phyloP scores from a whole-genome alignment of 2,888 invertebrate species.

The Schizaphis graminum region DNA sequence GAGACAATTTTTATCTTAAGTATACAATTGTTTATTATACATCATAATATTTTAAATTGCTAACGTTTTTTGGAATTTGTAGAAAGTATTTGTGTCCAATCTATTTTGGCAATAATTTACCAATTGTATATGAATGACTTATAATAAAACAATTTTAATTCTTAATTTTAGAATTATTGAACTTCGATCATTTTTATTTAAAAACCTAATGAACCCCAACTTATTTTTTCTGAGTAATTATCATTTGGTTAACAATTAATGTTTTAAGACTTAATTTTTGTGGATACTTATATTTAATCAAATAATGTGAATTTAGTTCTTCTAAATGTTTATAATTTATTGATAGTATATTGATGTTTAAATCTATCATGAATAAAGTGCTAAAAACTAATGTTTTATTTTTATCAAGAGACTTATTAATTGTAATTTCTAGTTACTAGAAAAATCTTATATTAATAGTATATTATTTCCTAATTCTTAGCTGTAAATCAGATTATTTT shows the following conservation, averaged over 20 bases:
- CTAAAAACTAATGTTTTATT: neutral
- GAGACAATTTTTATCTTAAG: neutral
- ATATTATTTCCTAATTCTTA: neutral
- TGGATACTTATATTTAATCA: neutral
- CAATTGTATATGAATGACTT: neutral
- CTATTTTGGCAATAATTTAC: neutral
- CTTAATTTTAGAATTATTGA: slow-evolving; percentile 3
- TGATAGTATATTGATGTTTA: slow-evolving; percentile 9
- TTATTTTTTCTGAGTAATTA: neutral
- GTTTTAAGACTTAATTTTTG: slow-evolving; percentile 11
- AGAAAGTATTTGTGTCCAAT: neutral
- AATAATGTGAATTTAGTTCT: slow-evolving; percentile 4
- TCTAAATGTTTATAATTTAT: neutral
- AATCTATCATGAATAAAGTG: slow-evolving; percentile 7
- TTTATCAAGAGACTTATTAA: neutral
- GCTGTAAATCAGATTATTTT: no score
- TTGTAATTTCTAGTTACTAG: neutral
- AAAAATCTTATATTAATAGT: neutral
- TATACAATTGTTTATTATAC: neutral
- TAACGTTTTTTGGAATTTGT: neutral
- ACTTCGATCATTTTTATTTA: neutral
- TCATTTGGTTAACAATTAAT: neutral
- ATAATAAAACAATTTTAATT: neutral
- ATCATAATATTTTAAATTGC: neutral
- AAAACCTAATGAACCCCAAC: neutral